These are phyloP conservation scores for Therioaphis trifolii DNA, from an alignment of 2,888 invertebrate genomes.

Conservation along the genomic window DNA sequence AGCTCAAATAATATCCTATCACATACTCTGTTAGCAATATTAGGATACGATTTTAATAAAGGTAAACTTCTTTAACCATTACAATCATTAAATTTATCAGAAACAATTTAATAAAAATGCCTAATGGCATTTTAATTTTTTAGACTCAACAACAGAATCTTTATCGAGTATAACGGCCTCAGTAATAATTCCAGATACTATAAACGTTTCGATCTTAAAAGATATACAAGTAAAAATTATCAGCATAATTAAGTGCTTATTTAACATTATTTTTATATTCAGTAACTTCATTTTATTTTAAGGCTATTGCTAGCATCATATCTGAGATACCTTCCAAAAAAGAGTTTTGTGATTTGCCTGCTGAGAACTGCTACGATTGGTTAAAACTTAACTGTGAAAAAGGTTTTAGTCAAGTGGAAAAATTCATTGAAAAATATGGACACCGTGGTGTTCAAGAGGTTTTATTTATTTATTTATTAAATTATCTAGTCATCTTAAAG, in stretches of 20 bases:
- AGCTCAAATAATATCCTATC: constrained; percentile 42
- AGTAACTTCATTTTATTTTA: constrained; percentile 19
- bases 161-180: constrained; percentile 16
- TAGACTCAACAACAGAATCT: constrained; percentile 23
- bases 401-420: constrained; percentile 70
- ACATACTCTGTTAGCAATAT: constrained; percentile 24
- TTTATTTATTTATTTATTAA: constrained; percentile 65
- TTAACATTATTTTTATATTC: not conserved
- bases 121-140: not conserved
- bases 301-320: constrained; percentile 67
- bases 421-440: constrained; percentile 78
- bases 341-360: constrained; percentile 71
- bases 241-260: no score
- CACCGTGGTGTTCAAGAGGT: constrained; percentile 78
- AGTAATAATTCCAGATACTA: constrained; percentile 27
- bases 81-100: no score
- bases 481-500: no score
- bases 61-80: not conserved
- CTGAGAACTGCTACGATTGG: constrained; percentile 74
- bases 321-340: constrained; percentile 69
- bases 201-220: constrained; percentile 39
- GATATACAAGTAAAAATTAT: constrained; percentile 43
- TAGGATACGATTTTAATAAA: constrained; percentile 42
- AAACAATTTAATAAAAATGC: not conserved
- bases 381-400: constrained; percentile 72